Percentiles rank a stretch among this genome's conserved stretches.
phyloP scores from a whole-genome alignment of 2,888 invertebrate species.

The Oxycera nigricornis region DNA sequence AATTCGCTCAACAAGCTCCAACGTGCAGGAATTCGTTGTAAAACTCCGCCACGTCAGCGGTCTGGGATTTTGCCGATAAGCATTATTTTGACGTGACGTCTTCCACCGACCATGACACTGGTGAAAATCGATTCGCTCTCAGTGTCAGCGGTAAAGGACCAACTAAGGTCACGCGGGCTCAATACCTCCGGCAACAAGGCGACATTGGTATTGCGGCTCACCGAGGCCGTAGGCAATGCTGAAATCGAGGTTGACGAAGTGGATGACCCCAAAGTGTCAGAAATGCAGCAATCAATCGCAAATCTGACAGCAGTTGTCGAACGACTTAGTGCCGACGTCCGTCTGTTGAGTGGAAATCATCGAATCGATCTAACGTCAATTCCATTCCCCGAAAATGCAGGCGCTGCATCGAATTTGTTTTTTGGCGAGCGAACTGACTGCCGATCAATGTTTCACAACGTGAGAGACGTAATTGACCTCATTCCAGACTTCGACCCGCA shows the following conservation, averaged over 20 bases:
- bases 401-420: conserved; percentile 3
- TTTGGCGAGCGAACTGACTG: background rate
- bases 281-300: no score
- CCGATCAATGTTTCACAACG: background rate
- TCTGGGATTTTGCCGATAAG: background rate
- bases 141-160: conserved; percentile 10
- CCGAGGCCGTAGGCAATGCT: conserved; percentile 1
- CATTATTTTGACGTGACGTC: background rate
- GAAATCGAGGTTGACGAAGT: conserved; percentile 3
- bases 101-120: conserved; percentile 13
- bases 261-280: background rate
- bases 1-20: conserved; percentile 8
- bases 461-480: no score
- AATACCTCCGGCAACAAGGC: background rate
- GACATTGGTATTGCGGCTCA: background rate
- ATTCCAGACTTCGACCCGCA: background rate
- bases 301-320: background rate
- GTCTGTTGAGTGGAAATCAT: no score
- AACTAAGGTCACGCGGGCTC: conserved; percentile 5
- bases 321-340: conserved; percentile 17
- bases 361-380: background rate
- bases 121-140: conserved; percentile 7
- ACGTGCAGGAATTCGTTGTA: conserved; percentile 9
- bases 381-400: background rate
- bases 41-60: background rate